These are phyloP conservation scores for Scaptomyza flava DNA, from an alignment of 2,888 invertebrate species.

Conservation along the genomic window DNA sequence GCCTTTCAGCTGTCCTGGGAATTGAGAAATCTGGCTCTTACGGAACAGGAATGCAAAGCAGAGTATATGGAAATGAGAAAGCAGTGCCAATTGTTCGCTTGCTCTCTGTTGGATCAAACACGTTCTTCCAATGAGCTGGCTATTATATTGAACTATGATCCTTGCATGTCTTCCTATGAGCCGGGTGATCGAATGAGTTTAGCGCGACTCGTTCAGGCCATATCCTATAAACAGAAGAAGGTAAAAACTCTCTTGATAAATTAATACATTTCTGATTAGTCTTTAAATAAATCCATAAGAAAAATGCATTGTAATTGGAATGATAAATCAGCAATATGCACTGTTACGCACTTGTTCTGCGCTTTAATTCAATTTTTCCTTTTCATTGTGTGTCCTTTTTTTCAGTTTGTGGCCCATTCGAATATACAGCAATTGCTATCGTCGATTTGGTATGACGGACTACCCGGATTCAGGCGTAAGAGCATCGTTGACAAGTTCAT, in stretches of 20 bases:
- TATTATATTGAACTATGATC: conserved; percentile 96
- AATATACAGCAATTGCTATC: conserved; percentile 96
- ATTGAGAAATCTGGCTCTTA: conserved; percentile 92
- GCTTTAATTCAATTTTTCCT: background rate
- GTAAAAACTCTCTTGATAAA: conserved; percentile 84
- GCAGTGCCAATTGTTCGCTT: conserved; percentile 95
- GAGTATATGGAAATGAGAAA: conserved; percentile 95
- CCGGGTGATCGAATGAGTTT: conserved; percentile 94
- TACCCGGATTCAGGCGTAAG: conserved; percentile 96
- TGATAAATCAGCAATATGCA: background rate
- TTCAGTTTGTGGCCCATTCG: conserved; percentile 96
- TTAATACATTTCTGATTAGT: background rate
- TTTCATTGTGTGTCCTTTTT: background rate
- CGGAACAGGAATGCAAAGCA: conserved; percentile 96
- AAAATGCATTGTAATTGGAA: background rate
- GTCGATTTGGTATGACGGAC: conserved; percentile 97
- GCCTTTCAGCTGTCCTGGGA: conserved; percentile 98
- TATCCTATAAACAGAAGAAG: conserved; percentile 97
- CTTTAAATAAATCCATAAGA: background rate
- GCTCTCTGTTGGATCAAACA: conserved; percentile 95
- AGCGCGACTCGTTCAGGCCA: conserved; percentile 94
- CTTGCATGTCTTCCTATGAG: conserved; percentile 89
- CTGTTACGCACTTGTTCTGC: background rate
- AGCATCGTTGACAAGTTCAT: conserved; percentile 89
- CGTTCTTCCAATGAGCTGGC: conserved; percentile 96